Evolutionary conservation across 2,888 invertebrate species (phyloP).

Genomic region (Leptogaster cylindrica): DNA sequence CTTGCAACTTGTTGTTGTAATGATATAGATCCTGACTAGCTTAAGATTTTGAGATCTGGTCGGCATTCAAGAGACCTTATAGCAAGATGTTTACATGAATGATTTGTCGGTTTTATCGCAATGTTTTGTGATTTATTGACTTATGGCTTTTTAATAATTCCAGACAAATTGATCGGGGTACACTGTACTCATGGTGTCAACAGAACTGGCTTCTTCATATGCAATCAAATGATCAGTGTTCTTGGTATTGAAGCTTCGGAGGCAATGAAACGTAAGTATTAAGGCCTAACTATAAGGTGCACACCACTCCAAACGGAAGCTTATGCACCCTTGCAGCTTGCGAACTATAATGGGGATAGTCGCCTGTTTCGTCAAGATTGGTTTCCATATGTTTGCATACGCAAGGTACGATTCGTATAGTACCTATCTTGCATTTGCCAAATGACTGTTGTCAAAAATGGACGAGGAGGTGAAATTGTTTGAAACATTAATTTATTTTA

Average conservation of each 20-base stretch:
- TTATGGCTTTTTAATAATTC: constrained; percentile 14
- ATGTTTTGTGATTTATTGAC: constrained; percentile 22
- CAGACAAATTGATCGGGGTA: constrained; percentile 75
- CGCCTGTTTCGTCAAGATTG: no score
- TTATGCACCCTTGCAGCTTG: no score
- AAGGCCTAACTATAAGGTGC: no score
- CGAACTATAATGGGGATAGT: no score
- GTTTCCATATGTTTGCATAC: no score
- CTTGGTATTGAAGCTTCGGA: constrained; percentile 65
- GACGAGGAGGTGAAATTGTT: no score
- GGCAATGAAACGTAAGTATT: constrained; percentile 67
- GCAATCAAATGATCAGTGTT: constrained; percentile 73
- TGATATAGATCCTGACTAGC: not conserved
- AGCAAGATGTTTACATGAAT: constrained; percentile 36
- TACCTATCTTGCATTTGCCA: no score
- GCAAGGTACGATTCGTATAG: no score
- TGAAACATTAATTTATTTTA: no score
- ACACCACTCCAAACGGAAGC: no score
- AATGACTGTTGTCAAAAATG: no score
- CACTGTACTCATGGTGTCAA: constrained; percentile 86
- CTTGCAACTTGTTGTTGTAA: constrained; percentile 8
- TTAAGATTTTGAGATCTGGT: constrained; percentile 18
- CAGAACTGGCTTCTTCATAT: constrained; percentile 79
- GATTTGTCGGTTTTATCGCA: constrained; percentile 30
- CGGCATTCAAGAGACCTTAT: constrained; percentile 12